Base-by-base conservation (phyloP, 2,113 vertebrate genomes). In the Chelonoidis abingdonii region DNA sequence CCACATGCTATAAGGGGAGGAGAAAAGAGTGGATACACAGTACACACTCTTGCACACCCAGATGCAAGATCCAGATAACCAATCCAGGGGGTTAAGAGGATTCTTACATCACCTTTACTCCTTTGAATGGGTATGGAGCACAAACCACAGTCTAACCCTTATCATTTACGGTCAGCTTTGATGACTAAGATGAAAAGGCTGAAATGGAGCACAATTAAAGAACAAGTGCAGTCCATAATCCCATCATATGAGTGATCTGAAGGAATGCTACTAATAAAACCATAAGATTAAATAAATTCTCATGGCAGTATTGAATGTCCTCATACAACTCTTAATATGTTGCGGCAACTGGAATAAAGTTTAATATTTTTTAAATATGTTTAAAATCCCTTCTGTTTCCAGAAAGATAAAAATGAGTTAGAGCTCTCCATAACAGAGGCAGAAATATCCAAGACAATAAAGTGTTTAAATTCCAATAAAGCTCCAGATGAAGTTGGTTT, bases 381-480 rank as follows among this genome's bases (percentile, higher is more conserved):
- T 53, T 84, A 86, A 93, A 96, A 95, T 87, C 5, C 19, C 44
- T 90, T 91, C n/a, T 65, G 52, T n/a, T 87, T 88, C 10, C 65
- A 90, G 92, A 95, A 27, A 0, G 2, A 81, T 88, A 88, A 59
- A 92, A 92, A 76, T 86, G 78, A 4, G 83, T 85, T 87, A 54
- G 53, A 29, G 79, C 93, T 89, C 75, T 25, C 41, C 65, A 4
- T 76, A 72, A 38, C 2, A 81, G 24, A 72, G 92, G 72, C 80
- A 96, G 50, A 97, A 94, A 89, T 80, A 94, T 25, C 56, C 65
- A 22, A 91, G 87, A 57, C 6, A 94, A 95, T 86, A 88, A 88
- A 87, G 69, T 84, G 80, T 69, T 88, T 92, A 92, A 92, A 92
- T 92, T 92, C 86, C 90, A 92, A 88, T 92, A 92, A 95, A 88